Conservation (phyloP, 2,888 invertebrate genomes). For the Dicroscelio sp. region DNA sequence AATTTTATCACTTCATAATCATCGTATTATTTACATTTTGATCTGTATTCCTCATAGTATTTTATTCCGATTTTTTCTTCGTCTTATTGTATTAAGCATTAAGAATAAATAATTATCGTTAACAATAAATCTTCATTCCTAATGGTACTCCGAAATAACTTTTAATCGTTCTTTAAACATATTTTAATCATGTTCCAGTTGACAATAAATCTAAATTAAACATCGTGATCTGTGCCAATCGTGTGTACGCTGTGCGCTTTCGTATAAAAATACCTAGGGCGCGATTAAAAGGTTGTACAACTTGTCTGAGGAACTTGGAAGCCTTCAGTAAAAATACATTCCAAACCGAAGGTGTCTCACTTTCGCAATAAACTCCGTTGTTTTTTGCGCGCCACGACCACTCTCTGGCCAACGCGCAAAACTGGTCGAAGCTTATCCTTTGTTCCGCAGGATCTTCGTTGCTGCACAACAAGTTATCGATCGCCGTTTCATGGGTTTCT, state of each 20-base stretch:
- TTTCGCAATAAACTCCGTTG: constrained; percentile 90
- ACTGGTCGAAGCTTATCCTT: constrained; percentile 95
- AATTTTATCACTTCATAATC: no score
- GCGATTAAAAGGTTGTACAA: constrained; percentile 90
- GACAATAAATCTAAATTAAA: no score
- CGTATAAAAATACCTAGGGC: constrained; percentile 90
- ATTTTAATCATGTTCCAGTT: no score
- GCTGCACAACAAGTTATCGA: constrained; percentile 87
- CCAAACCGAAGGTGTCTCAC: constrained; percentile 91
- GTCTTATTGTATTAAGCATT: no score
- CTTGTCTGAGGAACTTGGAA: constrained; percentile 90
- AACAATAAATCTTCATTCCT: no score
- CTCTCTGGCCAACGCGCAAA: constrained; percentile 96
- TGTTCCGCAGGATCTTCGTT: constrained; percentile 89
- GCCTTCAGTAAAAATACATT: constrained; percentile 91
- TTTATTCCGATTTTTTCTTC: no score
- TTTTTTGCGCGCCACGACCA: constrained; percentile 92
- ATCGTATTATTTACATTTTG: no score
- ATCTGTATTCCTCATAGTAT: no score
- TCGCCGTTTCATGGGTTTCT: constrained; percentile 89
- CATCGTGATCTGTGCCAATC: no score
- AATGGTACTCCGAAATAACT: no score
- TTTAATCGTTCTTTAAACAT: no score
- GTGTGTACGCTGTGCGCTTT: constrained; percentile 21
- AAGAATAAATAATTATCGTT: no score